Conservation (phyloP, 2,113 vertebrate species). For the Arvicanthis niloticus region DNA sequence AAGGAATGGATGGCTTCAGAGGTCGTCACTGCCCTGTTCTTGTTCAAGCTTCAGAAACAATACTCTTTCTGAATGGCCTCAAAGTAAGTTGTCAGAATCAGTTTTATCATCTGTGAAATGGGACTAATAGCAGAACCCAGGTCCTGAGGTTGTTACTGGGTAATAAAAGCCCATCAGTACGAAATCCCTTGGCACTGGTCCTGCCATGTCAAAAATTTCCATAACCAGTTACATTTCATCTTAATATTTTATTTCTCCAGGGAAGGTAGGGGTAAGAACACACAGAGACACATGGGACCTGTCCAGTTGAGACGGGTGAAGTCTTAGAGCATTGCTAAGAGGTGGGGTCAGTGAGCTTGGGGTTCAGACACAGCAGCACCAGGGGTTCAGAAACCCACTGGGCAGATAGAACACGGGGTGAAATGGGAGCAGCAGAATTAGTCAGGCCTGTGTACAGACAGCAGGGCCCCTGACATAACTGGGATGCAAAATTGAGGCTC, state of each 20-base stretch:
- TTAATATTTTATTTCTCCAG: background rate
- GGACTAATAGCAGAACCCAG: background rate
- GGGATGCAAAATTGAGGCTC: background rate
- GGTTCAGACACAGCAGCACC: background rate
- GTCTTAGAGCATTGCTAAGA: background rate
- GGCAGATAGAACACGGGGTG: fast-evolving
- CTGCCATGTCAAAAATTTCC: background rate
- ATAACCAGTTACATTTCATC: too few species aligned
- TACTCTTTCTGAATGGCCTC: background rate
- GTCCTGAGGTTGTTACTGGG: background rate
- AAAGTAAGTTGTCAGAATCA: background rate
- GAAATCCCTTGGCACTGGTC: background rate
- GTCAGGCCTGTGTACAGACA: background rate
- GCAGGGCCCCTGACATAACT: background rate
- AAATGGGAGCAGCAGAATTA: background rate
- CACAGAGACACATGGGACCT: background rate
- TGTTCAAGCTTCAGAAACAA: background rate
- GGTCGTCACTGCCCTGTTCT: background rate
- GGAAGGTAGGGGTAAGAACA: background rate
- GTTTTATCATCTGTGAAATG: background rate
- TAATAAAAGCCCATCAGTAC: background rate
- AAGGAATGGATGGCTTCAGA: background rate
- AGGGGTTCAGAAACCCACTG: background rate
- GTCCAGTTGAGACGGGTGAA: background rate
- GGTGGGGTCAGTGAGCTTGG: background rate